These are phyloP conservation scores for Phyllopteryx taeniolatus DNA, from an alignment of 2,113 vertebrate genomes.

Conservation along the genomic window DNA sequence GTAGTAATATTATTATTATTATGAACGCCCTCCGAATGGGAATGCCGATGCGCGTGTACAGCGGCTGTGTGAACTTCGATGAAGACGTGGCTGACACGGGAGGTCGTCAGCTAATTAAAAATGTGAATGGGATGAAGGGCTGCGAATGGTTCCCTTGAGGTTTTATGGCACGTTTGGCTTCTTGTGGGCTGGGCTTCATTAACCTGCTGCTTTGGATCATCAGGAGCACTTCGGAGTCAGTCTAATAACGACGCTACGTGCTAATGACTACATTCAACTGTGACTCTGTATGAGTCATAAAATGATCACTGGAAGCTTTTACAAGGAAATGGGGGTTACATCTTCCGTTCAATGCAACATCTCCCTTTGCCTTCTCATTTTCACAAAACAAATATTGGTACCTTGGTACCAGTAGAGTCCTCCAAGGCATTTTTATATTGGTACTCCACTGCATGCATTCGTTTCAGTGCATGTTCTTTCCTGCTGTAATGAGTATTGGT, in stretches of 20 bases:
- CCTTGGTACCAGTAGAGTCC: background rate
- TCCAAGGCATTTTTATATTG: background rate
- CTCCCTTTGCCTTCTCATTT: background rate
- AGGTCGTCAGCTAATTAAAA: constrained; percentile 50
- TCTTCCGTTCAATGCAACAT: background rate
- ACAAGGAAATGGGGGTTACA: background rate
- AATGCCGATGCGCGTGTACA: too few species aligned
- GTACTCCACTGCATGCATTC: background rate
- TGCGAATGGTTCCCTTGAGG: constrained; percentile 31
- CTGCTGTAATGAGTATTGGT: background rate
- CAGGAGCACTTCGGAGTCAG: constrained; percentile 19
- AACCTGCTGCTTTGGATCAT: constrained; percentile 40
- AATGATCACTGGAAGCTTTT: background rate
- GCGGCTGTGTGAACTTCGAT: constrained; percentile 26
- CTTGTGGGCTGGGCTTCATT: constrained; percentile 47
- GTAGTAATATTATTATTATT: too few species aligned
- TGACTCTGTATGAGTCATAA: background rate
- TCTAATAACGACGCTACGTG: constrained; percentile 17
- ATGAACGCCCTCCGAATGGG: too few species aligned
- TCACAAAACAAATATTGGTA: background rate
- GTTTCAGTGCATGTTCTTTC: background rate
- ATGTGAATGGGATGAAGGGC: background rate
- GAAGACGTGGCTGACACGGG: constrained; percentile 42
- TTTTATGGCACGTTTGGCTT: constrained; percentile 39
- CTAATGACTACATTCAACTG: constrained; percentile 30